These are phyloP conservation scores for Drosophila meridionalis DNA, from an alignment of 2,888 invertebrate genomes.

Conservation along the genomic window DNA sequence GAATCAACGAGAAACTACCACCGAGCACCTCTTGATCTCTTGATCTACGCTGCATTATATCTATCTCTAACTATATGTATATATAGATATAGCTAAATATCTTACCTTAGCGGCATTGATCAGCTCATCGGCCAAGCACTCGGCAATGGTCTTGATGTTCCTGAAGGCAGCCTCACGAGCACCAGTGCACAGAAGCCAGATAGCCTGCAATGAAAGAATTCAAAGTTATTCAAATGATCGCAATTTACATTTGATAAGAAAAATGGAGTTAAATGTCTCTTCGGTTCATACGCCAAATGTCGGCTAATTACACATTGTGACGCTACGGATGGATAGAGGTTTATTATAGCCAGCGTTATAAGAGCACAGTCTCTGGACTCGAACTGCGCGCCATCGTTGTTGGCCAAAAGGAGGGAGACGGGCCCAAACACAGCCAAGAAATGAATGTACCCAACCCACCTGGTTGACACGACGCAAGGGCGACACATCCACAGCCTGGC, in stretches of 20 bases:
- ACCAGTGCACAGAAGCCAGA: slow-evolving; percentile 99
- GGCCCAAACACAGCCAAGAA: neutral
- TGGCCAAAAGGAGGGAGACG: slow-evolving; percentile 28
- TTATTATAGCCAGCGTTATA: slow-evolving; percentile 67
- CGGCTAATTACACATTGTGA: slow-evolving; percentile 61
- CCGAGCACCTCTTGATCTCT: too few species aligned
- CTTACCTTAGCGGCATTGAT: slow-evolving; percentile 99
- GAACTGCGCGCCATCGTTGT: slow-evolving; percentile 65
- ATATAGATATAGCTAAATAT: neutral
- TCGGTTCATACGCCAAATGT: slow-evolving; percentile 78
- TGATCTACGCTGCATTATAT: neutral
- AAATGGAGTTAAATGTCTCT: slow-evolving; percentile 61
- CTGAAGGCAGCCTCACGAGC: slow-evolving; percentile 99
- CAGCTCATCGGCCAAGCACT: slow-evolving; percentile 99
- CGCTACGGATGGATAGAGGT: slow-evolving; percentile 82
- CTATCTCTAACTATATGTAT: neutral
- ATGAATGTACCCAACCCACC: slow-evolving; percentile 65
- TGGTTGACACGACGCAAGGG: slow-evolving; percentile 99
- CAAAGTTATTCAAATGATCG: neutral
- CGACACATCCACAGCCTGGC: slow-evolving; percentile 99
- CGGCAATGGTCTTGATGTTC: slow-evolving; percentile 99
- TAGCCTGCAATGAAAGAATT: slow-evolving; percentile 87
- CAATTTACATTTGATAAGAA: neutral
- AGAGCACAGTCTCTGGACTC: slow-evolving; percentile 54
- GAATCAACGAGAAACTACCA: neutral